A percentile compares a stretch with the other conserved stretches of the same genome.
phyloP scores from a whole-genome alignment of 1,140 invertebrate species.

The Sweltsa coloradensis region DNA sequence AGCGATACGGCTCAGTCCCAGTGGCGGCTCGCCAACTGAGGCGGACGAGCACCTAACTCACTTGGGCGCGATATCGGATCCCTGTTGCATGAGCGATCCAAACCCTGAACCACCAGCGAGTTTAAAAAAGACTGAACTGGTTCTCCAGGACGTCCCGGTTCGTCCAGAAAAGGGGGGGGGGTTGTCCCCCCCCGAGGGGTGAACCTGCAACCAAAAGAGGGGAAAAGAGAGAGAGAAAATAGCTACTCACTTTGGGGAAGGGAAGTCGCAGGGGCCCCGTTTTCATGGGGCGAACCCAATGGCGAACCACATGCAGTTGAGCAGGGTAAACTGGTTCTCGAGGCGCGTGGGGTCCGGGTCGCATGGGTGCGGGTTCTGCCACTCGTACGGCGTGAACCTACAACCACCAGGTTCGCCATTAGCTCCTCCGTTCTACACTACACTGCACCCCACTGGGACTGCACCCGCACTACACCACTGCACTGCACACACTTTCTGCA shows the following conservation, averaged over 20 bases:
- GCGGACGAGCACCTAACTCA: slow-evolving; percentile 49
- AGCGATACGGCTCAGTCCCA: too few species aligned
- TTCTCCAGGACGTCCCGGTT: slow-evolving; percentile 71
- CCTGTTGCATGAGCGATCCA: slow-evolving; percentile 86
- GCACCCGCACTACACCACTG: too few species aligned
- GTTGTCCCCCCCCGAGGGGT: slow-evolving; percentile 87
- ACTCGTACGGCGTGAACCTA: slow-evolving; percentile 87
- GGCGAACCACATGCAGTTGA: slow-evolving; percentile 93
- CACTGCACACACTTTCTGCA: too few species aligned
- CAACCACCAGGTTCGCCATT: too few species aligned
- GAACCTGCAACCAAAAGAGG: slow-evolving; percentile 43
- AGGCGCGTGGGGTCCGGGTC: slow-evolving; percentile 61
- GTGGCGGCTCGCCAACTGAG: too few species aligned
- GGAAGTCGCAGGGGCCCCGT: slow-evolving; percentile 83
- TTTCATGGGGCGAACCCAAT: slow-evolving; percentile 88
- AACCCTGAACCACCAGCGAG: slow-evolving; percentile 92
- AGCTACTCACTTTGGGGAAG: too few species aligned
- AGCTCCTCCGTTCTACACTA: too few species aligned
- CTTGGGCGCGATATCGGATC: slow-evolving; percentile 83
- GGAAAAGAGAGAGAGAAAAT: slow-evolving; percentile 3
- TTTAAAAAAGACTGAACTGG: slow-evolving; percentile 84
- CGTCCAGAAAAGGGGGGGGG: slow-evolving; percentile 69
- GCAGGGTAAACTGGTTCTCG: slow-evolving; percentile 83
- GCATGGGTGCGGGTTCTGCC: slow-evolving; percentile 78
- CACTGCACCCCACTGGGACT: too few species aligned